phyloP scores from a whole-genome alignment of 1,140 invertebrate genomes.

The Gyrodactylus bullatarudis region DNA sequence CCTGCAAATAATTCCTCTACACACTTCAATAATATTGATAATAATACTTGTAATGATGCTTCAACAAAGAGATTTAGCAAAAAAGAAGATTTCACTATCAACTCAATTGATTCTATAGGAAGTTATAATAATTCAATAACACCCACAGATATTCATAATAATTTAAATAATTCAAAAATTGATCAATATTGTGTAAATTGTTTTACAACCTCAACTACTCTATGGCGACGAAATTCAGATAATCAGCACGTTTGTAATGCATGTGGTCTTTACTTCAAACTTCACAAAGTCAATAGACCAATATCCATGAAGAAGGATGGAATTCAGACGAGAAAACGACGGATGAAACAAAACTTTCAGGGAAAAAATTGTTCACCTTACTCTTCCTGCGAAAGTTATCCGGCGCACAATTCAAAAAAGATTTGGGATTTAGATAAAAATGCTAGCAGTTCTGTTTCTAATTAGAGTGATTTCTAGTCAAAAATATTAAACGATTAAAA shows the following conservation, averaged over 20 bases:
- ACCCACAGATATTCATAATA: too few relatives aligned
- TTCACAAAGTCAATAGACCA: conserved; percentile 36
- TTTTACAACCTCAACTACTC: conserved; percentile 58
- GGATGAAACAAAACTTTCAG: not conserved
- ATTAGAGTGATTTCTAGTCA: too few relatives aligned
- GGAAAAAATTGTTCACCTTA: not conserved
- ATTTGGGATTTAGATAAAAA: too few relatives aligned
- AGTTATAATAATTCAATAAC: too few relatives aligned
- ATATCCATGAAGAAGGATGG: not conserved
- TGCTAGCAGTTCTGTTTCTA: too few relatives aligned
- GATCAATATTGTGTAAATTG: conserved; percentile 49
- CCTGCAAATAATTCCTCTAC: too few relatives aligned
- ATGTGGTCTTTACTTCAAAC: conserved; percentile 78
- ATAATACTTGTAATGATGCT: too few relatives aligned
- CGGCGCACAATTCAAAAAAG: not conserved
- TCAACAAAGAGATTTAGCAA: too few relatives aligned
- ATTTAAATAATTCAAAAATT: not conserved
- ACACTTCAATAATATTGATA: too few relatives aligned
- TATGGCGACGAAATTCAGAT: conserved; percentile 77
- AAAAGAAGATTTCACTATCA: too few relatives aligned
- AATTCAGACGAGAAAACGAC: not conserved
- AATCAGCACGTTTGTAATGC: conserved; percentile 90
- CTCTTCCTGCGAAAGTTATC: not conserved
- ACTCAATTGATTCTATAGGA: too few relatives aligned
- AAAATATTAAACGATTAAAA: not conserved